These are phyloP conservation scores for Uria aalge DNA, from an alignment of 2,113 vertebrate genomes.

Conservation along the genomic window DNA sequence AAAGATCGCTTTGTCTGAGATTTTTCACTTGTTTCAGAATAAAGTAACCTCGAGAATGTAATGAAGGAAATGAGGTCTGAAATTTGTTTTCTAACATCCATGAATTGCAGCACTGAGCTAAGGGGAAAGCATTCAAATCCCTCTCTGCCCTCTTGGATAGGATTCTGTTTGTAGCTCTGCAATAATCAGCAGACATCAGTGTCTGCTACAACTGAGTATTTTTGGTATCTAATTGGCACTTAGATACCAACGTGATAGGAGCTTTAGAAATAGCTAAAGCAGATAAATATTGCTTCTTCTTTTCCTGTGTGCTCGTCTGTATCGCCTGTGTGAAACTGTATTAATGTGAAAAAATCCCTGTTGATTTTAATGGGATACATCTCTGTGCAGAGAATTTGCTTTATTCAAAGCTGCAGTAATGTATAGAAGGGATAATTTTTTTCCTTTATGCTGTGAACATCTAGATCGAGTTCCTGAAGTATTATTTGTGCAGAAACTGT, in stretches of 20 bases:
- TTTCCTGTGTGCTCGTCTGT: background rate
- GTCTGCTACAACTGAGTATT: slow-evolving; percentile 47
- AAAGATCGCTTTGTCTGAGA: slow-evolving; percentile 26
- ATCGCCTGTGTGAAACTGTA: slow-evolving; percentile 23
- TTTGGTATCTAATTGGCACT: slow-evolving; percentile 57
- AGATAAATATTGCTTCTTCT: slow-evolving; percentile 11
- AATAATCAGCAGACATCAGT: slow-evolving; percentile 34
- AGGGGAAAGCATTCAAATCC: slow-evolving; percentile 29
- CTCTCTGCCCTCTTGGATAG: slow-evolving; percentile 20
- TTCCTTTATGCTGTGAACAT: slow-evolving; percentile 13
- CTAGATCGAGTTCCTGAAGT: slow-evolving; percentile 18
- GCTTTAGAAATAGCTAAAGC: slow-evolving; percentile 45
- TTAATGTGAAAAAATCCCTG: slow-evolving; percentile 29
- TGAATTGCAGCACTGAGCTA: background rate
- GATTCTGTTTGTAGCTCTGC: slow-evolving; percentile 25
- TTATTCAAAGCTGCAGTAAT: slow-evolving; percentile 18
- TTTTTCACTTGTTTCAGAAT: slow-evolving; percentile 43
- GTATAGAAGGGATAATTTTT: background rate
- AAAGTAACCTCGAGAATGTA: background rate
- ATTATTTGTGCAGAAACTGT: slow-evolving; percentile 50
- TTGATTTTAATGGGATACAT: slow-evolving; percentile 32
- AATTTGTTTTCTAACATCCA: slow-evolving; percentile 30
- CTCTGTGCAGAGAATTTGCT: background rate
- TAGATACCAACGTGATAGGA: background rate
- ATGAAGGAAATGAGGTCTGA: slow-evolving; percentile 51